Base-by-base conservation (phyloP, 2,888 invertebrate species). In the Nyleta sp. region DNA sequence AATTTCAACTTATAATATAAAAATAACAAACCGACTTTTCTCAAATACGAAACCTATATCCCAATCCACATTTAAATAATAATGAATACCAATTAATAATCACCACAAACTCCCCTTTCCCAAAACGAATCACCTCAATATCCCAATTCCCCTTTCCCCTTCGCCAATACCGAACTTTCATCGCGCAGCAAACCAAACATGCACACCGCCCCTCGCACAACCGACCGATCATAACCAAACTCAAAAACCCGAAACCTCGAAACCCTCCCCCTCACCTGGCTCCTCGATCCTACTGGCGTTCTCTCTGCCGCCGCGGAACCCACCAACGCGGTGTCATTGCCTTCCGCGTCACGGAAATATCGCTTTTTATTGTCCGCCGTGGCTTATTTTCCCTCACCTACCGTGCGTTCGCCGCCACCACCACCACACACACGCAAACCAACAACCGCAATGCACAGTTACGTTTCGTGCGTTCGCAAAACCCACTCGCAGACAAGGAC, bases 251-350 rank as follows among this genome's bases (percentile, higher is more conserved):
- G 20, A 48, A 24, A 28, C 4, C 28, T 28, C 28, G 8, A n/a
- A n/a, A n/a, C n/a, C n/a, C 28, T 8, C 4, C 28, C 8, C 28
- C 28, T 28, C 8, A 8, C 35, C 35, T 11, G 2, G 2, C 35
- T 11, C 35, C 7, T 35, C 35, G 35, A 6, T 2, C 8, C n/a
- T 2, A 11, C 7, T 28, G 35, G 2, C 8, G 6, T 11, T 10
- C 6, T 15, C 17, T 55, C n/a, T 40, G 3, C 5, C 24, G 20
- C 13, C 15, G 18, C n/a, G 5, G 28, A 33, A 35, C 18, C n/a
- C 22, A 52, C 33, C 24, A 59, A 31, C 33, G 46, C 33, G 31
- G 59, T 60, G 44, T 60, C 62, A 38, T 48, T 48, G 62, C 38
- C 22, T 48, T 24, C 48, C 42, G 42, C 17, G 17, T 42, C 62